phyloP scores from a whole-genome alignment of 2,888 invertebrate genomes.

The Eupithecia subumbrata region DNA sequence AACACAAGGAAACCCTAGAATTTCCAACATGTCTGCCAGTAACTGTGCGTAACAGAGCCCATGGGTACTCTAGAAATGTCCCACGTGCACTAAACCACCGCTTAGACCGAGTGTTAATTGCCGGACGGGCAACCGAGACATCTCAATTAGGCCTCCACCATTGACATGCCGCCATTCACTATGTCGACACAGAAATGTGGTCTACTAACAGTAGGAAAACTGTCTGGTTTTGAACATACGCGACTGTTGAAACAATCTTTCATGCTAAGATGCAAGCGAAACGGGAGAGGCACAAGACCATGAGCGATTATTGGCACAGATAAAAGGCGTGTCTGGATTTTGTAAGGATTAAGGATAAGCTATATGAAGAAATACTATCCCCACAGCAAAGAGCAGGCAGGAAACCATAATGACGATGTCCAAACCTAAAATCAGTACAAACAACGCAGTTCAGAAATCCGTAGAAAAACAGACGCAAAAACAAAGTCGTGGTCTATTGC shows the following conservation, averaged over 20 bases:
- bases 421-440: neutral
- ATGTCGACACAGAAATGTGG: constrained; percentile 34
- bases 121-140: constrained; percentile 57
- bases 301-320: neutral
- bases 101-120: constrained; percentile 65
- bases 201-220: constrained; percentile 19
- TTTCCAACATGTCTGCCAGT: constrained; percentile 20
- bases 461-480: neutral
- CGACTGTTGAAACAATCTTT: neutral
- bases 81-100: constrained; percentile 47
- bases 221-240: neutral
- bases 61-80: constrained; percentile 26
- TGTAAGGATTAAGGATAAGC: neutral
- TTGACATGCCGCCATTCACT: constrained; percentile 67
- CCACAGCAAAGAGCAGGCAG: neutral
- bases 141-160: constrained; percentile 63
- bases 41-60: constrained; percentile 31
- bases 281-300: neutral
- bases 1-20: constrained; percentile 11
- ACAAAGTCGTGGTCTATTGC: neutral
- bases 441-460: neutral
- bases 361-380: neutral
- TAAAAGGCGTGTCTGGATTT: neutral
- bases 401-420: neutral
- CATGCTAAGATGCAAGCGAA: neutral